A percentile compares a stretch with the other conserved stretches of the same genome.
These are phyloP conservation scores for Microcebus jonahi DNA, from an alignment of 2,113 vertebrate species.

Conservation along the genomic window DNA sequence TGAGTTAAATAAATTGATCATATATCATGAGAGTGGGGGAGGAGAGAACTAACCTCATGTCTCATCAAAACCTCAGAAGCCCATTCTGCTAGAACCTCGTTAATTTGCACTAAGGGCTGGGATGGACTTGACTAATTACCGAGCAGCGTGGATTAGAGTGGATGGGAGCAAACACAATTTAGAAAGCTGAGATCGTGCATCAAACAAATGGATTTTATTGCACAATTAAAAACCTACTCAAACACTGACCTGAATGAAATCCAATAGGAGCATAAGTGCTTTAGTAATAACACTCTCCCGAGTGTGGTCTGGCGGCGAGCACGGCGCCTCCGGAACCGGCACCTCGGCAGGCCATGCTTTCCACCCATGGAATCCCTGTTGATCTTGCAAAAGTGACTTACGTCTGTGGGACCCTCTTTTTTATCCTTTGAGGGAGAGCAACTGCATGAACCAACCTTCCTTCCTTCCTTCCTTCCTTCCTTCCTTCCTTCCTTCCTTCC, in stretches of 20 bases:
- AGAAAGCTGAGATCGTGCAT: conserved; percentile 6
- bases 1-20: conserved; percentile 65
- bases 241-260: conserved; percentile 63
- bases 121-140: conserved; percentile 58
- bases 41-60: background rate
- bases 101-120: conserved; percentile 45
- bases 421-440: background rate
- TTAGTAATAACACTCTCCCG: conserved; percentile 51
- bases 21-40: conserved; percentile 36
- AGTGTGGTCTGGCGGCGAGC: background rate
- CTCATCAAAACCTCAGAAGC: conserved; percentile 64
- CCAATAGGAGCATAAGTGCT: conserved; percentile 58
- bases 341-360: background rate
- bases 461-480: too few species aligned
- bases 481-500: too few species aligned
- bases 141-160: background rate
- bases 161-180: conserved; percentile 35
- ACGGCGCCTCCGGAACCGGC: background rate
- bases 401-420: background rate
- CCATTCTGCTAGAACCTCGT: conserved; percentile 40
- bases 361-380: background rate
- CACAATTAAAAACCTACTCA: conserved; percentile 62
- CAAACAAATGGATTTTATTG: conserved; percentile 65
- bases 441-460: background rate
- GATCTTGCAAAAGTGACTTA: background rate